Base-by-base conservation (phyloP, 1,140 invertebrate species). In the Drosophila arawakana region DNA sequence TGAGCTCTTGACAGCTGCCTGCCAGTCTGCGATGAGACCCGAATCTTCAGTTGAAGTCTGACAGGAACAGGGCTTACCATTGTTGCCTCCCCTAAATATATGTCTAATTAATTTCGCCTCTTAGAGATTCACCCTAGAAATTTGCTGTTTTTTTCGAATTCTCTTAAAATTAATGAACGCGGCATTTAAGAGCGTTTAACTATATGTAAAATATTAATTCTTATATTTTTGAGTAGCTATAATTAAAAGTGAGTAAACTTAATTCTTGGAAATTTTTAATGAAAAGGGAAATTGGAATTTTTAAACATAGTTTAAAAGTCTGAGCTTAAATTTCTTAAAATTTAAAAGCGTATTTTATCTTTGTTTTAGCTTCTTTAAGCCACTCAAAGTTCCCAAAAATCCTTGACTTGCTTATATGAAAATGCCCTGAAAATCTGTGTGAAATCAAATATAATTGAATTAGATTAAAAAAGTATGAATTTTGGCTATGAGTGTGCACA, bases 371-470 rank as follows among this genome's bases (percentile, higher is more conserved):
- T 30, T 6, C 0, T 0, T 30, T 21, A 37, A 58, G 18, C 39
- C 21, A 3, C 11, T 60, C n/a, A 35, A 46, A 34, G 11, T 10
- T 2, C 10, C 3, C 18, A 44, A 11, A 11, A 66, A 25, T 35
- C 13, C 9, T 44, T 66, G 10, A 49, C 59, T 62, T 50, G 59
- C n/a, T 15, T 13, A 54, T 37, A 13, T 62, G 30, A 25, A 39
- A 37, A 21, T 39, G 34, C 10, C 13, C 30, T 49, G 18, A 21
- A 11, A 70, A 71, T 52, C 49, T 43, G 37, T 62, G 61, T 49
- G 50, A 65, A 81, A 78, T 79, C 65, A 81, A 81, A 79, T 68
- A 73, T 68, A 82, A 88, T 82, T 86, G 76, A 86, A 79, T 85
- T 85, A 76, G 72, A 67, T 71, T 58, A 61, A 21, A 62, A 49